These are phyloP conservation scores for Drosophila neotestacea DNA, from an alignment of 2,888 invertebrate species.

Conservation along the genomic window DNA sequence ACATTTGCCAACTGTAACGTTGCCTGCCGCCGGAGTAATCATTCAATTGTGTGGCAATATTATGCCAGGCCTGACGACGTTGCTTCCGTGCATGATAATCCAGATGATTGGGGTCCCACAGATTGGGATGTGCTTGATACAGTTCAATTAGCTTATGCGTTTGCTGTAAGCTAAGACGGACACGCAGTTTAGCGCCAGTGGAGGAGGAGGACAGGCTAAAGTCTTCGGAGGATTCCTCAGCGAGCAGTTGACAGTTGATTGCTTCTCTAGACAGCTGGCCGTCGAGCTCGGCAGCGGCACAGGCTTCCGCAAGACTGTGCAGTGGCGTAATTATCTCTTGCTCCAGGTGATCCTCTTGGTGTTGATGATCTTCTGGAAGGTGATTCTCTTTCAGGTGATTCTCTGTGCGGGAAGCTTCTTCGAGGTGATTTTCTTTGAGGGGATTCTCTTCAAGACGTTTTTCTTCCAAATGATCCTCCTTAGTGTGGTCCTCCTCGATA, in stretches of 20 bases:
- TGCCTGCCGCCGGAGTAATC: slow-evolving; percentile 4
- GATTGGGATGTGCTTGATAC: slow-evolving; percentile 63
- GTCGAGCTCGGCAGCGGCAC: slow-evolving; percentile 16
- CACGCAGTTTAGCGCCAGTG: slow-evolving; percentile 37
- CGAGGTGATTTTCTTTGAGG: not conserved
- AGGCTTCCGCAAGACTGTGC: slow-evolving; percentile 29
- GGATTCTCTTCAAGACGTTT: not conserved
- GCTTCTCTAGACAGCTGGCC: not conserved
- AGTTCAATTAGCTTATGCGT: slow-evolving; percentile 69
- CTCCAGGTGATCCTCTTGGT: not conserved
- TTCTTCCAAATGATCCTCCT: not conserved
- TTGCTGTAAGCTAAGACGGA: slow-evolving; percentile 57
- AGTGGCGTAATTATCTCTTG: slow-evolving; percentile 5
- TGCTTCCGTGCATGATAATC: slow-evolving; percentile 67
- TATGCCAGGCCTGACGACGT: slow-evolving; percentile 75
- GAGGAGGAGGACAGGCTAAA: not conserved
- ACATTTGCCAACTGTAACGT: slow-evolving; percentile 65
- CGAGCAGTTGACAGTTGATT: not conserved
- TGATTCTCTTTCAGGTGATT: not conserved
- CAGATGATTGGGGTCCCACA: slow-evolving; percentile 80
- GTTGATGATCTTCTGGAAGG: not conserved
- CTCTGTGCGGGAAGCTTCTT: not conserved
- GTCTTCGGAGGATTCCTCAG: slow-evolving; percentile 19
- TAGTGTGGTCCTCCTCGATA: no score
- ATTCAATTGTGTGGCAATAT: slow-evolving; percentile 65